phyloP scores from a whole-genome alignment of 2,113 vertebrate genomes.

The Hypanus sabinus region DNA sequence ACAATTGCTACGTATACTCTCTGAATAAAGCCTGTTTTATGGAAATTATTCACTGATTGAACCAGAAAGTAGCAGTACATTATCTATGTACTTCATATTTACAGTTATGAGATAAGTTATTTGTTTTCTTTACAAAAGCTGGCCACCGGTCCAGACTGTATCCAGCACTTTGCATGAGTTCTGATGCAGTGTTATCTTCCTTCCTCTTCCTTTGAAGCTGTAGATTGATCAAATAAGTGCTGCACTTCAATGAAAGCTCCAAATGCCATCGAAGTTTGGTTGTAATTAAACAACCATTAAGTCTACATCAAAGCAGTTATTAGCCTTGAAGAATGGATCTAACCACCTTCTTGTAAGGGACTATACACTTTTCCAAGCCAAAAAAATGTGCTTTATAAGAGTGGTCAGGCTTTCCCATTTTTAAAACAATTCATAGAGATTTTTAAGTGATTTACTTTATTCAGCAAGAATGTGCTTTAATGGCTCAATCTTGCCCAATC shows the following conservation, averaged over 20 bases:
- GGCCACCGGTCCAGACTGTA: neutral
- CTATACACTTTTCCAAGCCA: neutral
- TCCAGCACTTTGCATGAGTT: neutral
- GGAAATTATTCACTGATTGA: neutral
- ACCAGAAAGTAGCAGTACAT: too few species aligned
- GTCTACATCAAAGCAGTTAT: slow-evolving; percentile 23
- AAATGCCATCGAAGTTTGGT: slow-evolving; percentile 23
- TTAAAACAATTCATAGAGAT: neutral
- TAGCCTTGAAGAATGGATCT: slow-evolving; percentile 1
- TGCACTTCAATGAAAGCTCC: slow-evolving; percentile 27
- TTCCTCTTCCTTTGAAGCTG: neutral
- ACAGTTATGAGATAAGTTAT: neutral
- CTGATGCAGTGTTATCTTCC: slow-evolving; percentile 26
- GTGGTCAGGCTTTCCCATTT: neutral
- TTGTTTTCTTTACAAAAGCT: slow-evolving; percentile 15
- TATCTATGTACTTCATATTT: neutral
- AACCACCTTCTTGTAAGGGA: neutral
- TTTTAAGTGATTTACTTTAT: neutral
- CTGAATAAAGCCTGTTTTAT: neutral
- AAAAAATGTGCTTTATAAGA: neutral
- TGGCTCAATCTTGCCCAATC: neutral
- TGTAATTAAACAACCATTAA: slow-evolving; percentile 24
- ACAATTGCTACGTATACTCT: neutral
- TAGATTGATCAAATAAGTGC: slow-evolving; percentile 30
- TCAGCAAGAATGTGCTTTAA: neutral